Conservation (phyloP, 2,797 vertebrate species). For the Tadarida brasiliensis region DNA sequence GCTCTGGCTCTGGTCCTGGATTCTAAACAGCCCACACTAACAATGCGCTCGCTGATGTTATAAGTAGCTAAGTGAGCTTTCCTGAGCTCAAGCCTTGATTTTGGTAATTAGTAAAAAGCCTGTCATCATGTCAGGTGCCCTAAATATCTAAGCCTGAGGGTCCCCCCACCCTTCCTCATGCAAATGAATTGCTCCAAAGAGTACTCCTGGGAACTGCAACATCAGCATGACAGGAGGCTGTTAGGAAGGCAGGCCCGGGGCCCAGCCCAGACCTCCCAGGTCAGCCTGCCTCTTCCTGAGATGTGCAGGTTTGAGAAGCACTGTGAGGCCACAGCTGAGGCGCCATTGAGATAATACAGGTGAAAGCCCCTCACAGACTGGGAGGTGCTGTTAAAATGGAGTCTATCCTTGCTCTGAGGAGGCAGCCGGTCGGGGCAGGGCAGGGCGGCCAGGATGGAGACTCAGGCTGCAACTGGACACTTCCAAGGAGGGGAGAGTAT, state of each 20-base stretch:
- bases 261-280: background rate
- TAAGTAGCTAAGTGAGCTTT: background rate
- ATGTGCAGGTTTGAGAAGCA: too few relatives aligned
- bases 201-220: background rate
- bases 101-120: background rate
- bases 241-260: background rate
- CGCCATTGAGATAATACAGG: accelerated
- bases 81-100: background rate
- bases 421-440: accelerated
- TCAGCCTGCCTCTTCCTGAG: background rate
- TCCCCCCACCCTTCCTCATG: background rate
- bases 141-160: background rate
- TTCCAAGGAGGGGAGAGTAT: too few relatives aligned
- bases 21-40: background rate
- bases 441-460: too few relatives aligned
- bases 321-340: background rate
- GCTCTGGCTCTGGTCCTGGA: background rate
- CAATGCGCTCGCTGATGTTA: accelerated
- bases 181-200: constrained; percentile 9
- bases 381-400: too few relatives aligned
- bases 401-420: background rate
- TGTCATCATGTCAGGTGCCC: background rate
- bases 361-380: background rate
- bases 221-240: too few relatives aligned
- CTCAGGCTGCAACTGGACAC: accelerated